phyloP scores from a whole-genome alignment of 2,113 vertebrate genomes.

The Aleadryas rufinucha region DNA sequence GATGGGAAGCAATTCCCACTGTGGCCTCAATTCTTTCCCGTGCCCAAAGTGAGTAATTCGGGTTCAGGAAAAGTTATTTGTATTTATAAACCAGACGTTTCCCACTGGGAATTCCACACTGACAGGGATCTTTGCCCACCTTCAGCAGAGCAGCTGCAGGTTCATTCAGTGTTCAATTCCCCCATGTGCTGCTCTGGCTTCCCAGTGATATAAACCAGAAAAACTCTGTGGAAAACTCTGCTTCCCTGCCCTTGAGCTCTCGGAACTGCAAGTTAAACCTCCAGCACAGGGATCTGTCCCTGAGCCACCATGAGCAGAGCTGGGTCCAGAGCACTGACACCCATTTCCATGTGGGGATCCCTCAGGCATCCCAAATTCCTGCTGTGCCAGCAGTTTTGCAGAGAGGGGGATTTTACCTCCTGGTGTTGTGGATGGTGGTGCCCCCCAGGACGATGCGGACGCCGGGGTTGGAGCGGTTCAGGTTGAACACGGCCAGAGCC shows the following conservation, averaged over 20 bases:
- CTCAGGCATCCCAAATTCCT: neutral
- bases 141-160: neutral
- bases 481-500: constrained; percentile 86
- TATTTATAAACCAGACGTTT: neutral
- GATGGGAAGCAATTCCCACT: neutral
- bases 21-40: neutral
- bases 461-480: constrained; percentile 87
- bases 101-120: neutral
- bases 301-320: neutral
- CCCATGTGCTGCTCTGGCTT: neutral
- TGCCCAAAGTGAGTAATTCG: neutral
- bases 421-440: constrained; percentile 89
- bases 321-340: neutral
- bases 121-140: neutral
- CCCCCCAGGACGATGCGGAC: constrained; percentile 91
- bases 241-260: neutral
- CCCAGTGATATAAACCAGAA: neutral
- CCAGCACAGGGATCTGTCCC: neutral
- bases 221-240: accelerated
- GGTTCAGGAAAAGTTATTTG: neutral
- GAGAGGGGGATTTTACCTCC: constrained; percentile 67
- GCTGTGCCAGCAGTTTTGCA: too few species aligned
- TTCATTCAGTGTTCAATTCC: neutral
- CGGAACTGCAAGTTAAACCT: neutral
- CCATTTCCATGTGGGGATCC: neutral